Base-by-base conservation (phyloP, 2,113 vertebrate species). In the Dasyornis broadbenti region DNA sequence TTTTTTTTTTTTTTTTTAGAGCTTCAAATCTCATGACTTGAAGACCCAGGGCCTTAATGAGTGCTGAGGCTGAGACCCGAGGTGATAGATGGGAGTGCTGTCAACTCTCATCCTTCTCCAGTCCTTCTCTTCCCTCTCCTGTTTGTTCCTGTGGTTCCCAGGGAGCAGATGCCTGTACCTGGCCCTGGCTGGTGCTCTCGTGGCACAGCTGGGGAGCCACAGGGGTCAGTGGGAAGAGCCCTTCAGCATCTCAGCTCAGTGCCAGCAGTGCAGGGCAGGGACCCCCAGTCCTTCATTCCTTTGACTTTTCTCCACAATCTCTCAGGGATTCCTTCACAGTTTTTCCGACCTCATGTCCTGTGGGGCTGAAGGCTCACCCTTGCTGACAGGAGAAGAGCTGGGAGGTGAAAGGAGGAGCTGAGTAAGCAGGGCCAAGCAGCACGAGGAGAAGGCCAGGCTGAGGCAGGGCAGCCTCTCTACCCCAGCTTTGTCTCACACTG, bases 111-210 rank as follows among this genome's bases (percentile, higher is more conserved):
- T 22, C 30, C 54, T 20, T 45, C 11, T 28, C 91, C 40, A 7
- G 0, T 26, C 61, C 30, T 61, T 21, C 17, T 65, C 53, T 37
- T 50, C 57, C 59, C 54, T 37, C 57, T n/a, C n/a, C 45, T 57
- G 0, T 39, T 39, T 63, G 26, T 15, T 35, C 42, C 63, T 17
- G 35, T 6, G 33, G 22, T 9, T 86, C 69, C 65, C 10, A 1
- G 40, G 60, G 53, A 35, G 81, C 24, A 33, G 42, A 23, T 0
- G 0, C 0, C 0, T 1, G 13, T 5, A 4, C 50, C 69, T 28
- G 68, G n/a, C 57, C 59, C 68, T 59, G 65, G 37, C 45, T 52
- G 76, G 2, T 42, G 89, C 35, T 56, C 63, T 2, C 5, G 12
- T n/a, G 22, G 53, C 80, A 21, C 30, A 16, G 26, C 4, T 39